Conservation (phyloP, 2,888 invertebrate species). For the Tholera decimalis region DNA sequence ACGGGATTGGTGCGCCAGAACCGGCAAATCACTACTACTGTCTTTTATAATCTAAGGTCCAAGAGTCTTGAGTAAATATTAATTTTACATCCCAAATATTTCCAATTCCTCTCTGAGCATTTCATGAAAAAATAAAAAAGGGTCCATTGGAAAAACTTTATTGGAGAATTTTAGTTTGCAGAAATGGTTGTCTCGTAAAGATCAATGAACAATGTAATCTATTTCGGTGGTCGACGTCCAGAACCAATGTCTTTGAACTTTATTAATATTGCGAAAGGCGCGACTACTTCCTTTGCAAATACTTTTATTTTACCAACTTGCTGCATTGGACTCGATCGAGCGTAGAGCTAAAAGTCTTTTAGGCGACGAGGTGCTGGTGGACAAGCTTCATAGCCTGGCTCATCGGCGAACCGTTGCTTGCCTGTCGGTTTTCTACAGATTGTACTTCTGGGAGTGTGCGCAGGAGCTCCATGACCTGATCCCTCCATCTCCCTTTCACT, state of each 20-base stretch:
- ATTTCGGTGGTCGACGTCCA: constrained; percentile 20
- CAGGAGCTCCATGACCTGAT: too few species aligned
- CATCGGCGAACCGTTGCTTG: too few species aligned
- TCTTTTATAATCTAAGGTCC: not conserved
- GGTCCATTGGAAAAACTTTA: not conserved
- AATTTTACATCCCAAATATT: constrained; percentile 21
- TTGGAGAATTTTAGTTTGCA: not conserved
- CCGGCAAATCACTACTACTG: too few species aligned
- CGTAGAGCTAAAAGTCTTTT: too few species aligned
- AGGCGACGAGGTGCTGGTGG: too few species aligned
- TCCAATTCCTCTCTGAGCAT: constrained; percentile 2
- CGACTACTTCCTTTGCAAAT: constrained; percentile 33
- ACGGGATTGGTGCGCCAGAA: too few species aligned
- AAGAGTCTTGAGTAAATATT: constrained; percentile 5
- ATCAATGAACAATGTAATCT: constrained; percentile 35
- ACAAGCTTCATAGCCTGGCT: too few species aligned
- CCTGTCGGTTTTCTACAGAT: too few species aligned
- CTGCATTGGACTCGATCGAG: too few species aligned
- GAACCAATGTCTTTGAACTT: constrained; percentile 52
- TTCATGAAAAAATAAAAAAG: not conserved
- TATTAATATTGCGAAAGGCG: constrained; percentile 39
- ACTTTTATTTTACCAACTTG: constrained; percentile 18
- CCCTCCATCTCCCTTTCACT: too few species aligned
- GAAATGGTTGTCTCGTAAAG: constrained; percentile 21
- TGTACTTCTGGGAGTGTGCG: too few species aligned